phyloP scores from a whole-genome alignment of 2,797 vertebrate genomes.

The Sebastes matsubarae region DNA sequence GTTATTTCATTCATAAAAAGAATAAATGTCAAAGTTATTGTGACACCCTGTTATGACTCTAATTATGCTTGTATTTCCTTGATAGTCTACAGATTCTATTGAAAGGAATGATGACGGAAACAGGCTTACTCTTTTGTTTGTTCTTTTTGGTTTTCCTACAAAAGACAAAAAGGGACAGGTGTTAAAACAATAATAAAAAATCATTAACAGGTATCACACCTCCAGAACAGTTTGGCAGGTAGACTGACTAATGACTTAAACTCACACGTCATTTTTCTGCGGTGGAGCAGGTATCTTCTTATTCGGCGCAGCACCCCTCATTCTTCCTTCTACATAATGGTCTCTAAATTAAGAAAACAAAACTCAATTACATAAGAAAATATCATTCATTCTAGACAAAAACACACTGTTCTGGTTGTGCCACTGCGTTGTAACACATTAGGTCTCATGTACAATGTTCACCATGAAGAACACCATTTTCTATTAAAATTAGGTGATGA shows the following conservation, averaged over 20 bases:
- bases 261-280: constrained; percentile 98
- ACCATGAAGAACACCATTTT: neutral
- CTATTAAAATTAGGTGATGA: neutral
- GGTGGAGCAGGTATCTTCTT: constrained; percentile 96
- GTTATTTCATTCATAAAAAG: neutral
- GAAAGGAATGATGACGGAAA: neutral
- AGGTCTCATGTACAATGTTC: neutral
- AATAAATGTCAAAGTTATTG: neutral
- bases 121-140: constrained; percentile 94
- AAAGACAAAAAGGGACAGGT: neutral
- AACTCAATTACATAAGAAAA: neutral
- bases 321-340: constrained; percentile 99
- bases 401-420: neutral
- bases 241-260: constrained; percentile 11
- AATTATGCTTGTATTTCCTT: neutral
- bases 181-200: neutral
- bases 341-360: constrained; percentile 83
- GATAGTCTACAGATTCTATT: neutral
- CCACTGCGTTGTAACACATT: neutral
- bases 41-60: neutral
- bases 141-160: constrained; percentile 98
- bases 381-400: neutral
- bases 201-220: neutral
- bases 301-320: constrained; percentile 97
- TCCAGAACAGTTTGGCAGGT: neutral